Evolutionary conservation across 2,888 invertebrate genomes (phyloP), one percentile per base, ranked within the genome.

Genomic region (Thereva nobilitata): DNA sequence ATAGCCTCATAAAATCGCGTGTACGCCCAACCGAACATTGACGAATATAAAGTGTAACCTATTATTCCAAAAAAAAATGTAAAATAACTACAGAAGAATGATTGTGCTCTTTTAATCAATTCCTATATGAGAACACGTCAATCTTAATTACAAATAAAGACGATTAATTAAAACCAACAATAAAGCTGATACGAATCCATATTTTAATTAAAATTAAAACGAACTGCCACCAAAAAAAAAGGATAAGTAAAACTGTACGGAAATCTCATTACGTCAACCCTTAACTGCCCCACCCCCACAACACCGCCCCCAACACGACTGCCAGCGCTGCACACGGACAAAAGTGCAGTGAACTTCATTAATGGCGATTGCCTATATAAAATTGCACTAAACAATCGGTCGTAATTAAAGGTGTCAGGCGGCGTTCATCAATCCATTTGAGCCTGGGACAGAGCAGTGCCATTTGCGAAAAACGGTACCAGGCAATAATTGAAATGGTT

Each of bases 401-500:
- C 57, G 67, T 57, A 67, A 67, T 67, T 67, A 57, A 64, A 49
- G 67, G 64, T 67, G 67, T 64, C 57, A 57, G 44, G 44, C 57
- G 55, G 52, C 56, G 45, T 50, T 57, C 44, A 44, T 64, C 52
- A 45, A 54, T 47, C 67, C 53, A 64, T 64, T 64, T 47, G 23
- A 44, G 47, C 38, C 56, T 8, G 53, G 10, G 9, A 7, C 56
- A 45, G 45, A 50, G 40, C 50, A 37, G 56, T 50, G 12, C n/a
- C 63, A 53, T 52, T n/a, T 52, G 66, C 64, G 66, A 63, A 66
- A 64, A 63, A 56, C 34, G 64, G 53, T 47, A 53, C 35, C 47
- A 45, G 52, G 23, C 69, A 57, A 59, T 69, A 69, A 69, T 64
- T 69, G 67, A 69, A 69, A 67, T 64, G 53, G 64, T 64, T 64